These are phyloP conservation scores for Nephrotoma guestfalica DNA, from an alignment of 2,888 invertebrate genomes.

Conservation along the genomic window DNA sequence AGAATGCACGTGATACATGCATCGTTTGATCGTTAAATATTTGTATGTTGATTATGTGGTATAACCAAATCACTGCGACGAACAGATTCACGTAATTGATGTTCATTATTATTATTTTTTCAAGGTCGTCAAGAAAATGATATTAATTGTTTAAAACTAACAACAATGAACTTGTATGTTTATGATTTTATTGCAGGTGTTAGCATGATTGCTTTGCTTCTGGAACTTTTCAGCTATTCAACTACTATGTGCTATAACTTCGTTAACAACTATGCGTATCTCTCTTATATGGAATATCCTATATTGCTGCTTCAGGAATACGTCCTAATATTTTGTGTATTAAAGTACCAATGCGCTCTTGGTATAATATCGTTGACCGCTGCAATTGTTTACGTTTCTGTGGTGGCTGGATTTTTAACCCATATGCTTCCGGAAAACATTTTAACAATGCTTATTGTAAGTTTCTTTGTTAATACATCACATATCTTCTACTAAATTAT, in stretches of 20 bases:
- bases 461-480: slow-evolving; percentile 14
- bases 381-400: slow-evolving; percentile 30
- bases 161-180: not conserved
- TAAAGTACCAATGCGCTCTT: slow-evolving; percentile 48
- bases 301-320: slow-evolving; percentile 63
- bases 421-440: slow-evolving; percentile 24
- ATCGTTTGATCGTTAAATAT: not conserved
- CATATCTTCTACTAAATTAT: not conserved
- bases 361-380: slow-evolving; percentile 27
- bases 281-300: slow-evolving; percentile 75
- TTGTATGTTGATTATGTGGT: not conserved
- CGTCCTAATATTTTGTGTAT: slow-evolving; percentile 52
- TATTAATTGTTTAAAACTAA: not conserved
- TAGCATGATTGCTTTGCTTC: slow-evolving; percentile 25
- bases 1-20: not conserved
- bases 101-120: not conserved
- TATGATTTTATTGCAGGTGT: slow-evolving; percentile 20
- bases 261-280: slow-evolving; percentile 51
- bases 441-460: slow-evolving; percentile 30
- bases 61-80: not conserved
- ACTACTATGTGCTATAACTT: slow-evolving; percentile 70
- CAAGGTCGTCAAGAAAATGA: not conserved
- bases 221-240: slow-evolving; percentile 52
- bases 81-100: not conserved
- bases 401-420: slow-evolving; percentile 33